Base-by-base conservation (phyloP, 2,113 vertebrate genomes). In the Patagioenas fasciata region DNA sequence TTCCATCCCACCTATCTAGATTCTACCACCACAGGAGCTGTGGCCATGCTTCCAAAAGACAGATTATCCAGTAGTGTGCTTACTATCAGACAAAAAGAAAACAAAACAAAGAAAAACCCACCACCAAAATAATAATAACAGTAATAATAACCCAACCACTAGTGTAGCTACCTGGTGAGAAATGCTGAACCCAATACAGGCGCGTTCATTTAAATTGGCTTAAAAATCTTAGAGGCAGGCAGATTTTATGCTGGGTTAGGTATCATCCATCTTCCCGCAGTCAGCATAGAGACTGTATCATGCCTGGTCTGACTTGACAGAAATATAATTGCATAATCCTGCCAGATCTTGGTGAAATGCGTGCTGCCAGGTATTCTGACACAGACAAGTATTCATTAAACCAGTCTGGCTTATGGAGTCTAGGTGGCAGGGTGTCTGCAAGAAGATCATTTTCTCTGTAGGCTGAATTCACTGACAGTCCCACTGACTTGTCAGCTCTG, bases 241-340 rank as follows among this genome's bases (percentile, higher is more conserved):
- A 91, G 77, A 91, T 95, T 86, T 92, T 78, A 29, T 79, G 88
- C 88, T 89, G 89, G 72, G 47, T 92, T 51, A 64, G 72, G 32
- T 89, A 84, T 91, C 65, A 71, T 62, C 48, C 31, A 10, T 91
- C 92, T 84, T 87, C 34, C 42, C 83, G 38, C n/a, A 81, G 86
- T 95, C 88, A 88, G 80, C 92, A 53, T 71, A 66, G 90, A 93
- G 83, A 73, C 56, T 38, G 31, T 80, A 70, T 92, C 77, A 12
- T 78, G 38, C 56, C 48, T 94, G 36, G 50, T 85, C 75, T 93
- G 94, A 71, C 60, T 91, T 93, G 83, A 84, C 80, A 95, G 88
- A 78, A 86, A 32, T 7, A 23, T 60, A 56, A 86, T 86, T 95
- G 65, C 93, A 31, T 74, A 62, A 80, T 91, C 77, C 91, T 94